phyloP scores from a whole-genome alignment of 2,113 vertebrate genomes.

The Melanerpes formicivorus region DNA sequence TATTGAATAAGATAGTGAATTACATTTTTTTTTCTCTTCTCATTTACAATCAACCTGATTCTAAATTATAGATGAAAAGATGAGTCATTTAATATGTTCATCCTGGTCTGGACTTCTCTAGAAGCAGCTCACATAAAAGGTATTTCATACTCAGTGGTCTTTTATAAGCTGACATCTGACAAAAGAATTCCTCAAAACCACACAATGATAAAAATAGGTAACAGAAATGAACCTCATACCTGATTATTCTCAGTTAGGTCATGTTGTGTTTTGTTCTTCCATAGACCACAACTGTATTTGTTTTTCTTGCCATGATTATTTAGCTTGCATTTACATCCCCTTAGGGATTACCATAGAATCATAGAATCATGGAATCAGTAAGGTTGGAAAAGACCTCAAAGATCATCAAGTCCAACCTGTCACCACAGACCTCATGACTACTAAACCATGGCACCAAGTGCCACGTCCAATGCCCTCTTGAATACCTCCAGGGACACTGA shows the following conservation, averaged over 20 bases:
- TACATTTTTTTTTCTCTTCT: slow-evolving; percentile 37
- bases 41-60: not conserved
- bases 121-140: not conserved
- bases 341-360: not conserved
- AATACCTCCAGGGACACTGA: too few relatives aligned
- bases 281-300: not conserved
- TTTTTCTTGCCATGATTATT: not conserved
- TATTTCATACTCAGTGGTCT: not conserved
- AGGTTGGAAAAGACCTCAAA: too few relatives aligned
- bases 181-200: not conserved
- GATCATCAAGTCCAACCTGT: too few relatives aligned
- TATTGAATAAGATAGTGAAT: slow-evolving; percentile 24
- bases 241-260: too few relatives aligned
- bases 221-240: not conserved
- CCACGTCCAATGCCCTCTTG: too few relatives aligned
- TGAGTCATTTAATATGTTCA: not conserved
- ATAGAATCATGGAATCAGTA: too few relatives aligned
- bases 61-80: slow-evolving; percentile 21
- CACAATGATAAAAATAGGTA: not conserved
- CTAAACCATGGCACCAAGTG: too few relatives aligned
- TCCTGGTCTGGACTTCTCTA: not conserved
- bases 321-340: not conserved
- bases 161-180: not conserved
- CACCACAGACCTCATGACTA: too few relatives aligned
- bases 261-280: not conserved